Conservation (phyloP, 2,113 vertebrate species). For the Prionailurus viverrinus region DNA sequence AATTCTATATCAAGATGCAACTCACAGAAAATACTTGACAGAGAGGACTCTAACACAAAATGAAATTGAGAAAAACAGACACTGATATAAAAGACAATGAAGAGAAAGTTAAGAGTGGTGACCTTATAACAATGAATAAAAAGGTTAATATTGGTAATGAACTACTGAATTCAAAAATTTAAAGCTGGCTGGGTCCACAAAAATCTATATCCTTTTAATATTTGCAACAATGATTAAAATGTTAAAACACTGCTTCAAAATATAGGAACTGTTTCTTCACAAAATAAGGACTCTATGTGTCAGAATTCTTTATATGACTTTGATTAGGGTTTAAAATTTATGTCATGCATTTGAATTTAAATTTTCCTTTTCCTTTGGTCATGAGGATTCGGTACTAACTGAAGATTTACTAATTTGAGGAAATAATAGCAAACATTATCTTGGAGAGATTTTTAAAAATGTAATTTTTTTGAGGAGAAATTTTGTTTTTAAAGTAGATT, state of each 20-base stretch:
- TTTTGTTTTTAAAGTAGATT: background rate
- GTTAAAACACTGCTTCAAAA: background rate
- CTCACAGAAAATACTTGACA: slow-evolving; percentile 10
- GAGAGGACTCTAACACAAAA: background rate
- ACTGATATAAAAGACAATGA: background rate
- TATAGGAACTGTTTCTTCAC: background rate
- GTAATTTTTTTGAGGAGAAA: background rate
- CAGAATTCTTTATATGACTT: background rate
- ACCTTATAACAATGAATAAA: background rate
- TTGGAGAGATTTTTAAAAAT: background rate
- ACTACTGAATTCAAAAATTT: background rate
- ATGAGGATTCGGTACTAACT: background rate
- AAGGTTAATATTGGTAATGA: background rate
- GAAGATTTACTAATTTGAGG: background rate
- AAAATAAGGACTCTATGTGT: background rate
- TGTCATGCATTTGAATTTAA: background rate
- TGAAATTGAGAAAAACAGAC: background rate
- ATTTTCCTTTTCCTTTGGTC: background rate
- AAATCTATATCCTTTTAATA: background rate
- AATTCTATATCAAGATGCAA: background rate
- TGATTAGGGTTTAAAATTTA: background rate
- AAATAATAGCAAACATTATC: background rate
- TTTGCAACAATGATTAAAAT: background rate
- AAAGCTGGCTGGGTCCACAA: background rate
- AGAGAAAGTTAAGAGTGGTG: background rate